These are phyloP conservation scores for Leucophenga maculata DNA, from an alignment of 2,888 invertebrate species.

Conservation along the genomic window DNA sequence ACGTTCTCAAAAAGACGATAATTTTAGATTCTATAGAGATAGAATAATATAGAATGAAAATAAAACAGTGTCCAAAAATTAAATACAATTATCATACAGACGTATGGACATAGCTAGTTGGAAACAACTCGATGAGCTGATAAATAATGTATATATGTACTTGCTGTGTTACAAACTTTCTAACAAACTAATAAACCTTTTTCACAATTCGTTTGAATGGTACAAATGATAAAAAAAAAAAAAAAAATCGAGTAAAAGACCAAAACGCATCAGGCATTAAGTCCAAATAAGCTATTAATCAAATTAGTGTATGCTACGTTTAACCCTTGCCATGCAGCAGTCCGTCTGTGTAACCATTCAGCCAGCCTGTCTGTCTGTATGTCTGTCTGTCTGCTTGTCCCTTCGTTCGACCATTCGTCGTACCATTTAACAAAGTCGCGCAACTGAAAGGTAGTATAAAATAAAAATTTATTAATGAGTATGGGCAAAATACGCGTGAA, in stretches of 20 bases:
- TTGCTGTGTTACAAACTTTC: too few relatives aligned
- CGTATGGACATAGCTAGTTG: too few relatives aligned
- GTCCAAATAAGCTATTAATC: constrained; percentile 32
- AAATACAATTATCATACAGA: too few relatives aligned
- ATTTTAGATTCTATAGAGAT: too few relatives aligned
- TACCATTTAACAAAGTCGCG: not conserved
- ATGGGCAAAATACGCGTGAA: constrained; percentile 19
- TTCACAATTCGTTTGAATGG: too few relatives aligned
- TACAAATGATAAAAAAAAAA: not conserved
- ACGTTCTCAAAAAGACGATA: too few relatives aligned
- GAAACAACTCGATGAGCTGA: too few relatives aligned
- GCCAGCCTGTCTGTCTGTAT: not conserved
- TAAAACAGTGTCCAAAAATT: too few relatives aligned
- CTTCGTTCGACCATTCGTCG: not conserved
- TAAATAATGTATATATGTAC: too few relatives aligned
- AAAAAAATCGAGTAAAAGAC: not conserved
- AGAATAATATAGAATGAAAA: too few relatives aligned
- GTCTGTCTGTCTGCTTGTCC: not conserved
- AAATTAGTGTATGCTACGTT: constrained; percentile 27
- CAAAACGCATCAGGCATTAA: constrained; percentile 27
- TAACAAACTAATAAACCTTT: too few relatives aligned
- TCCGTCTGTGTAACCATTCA: not conserved
- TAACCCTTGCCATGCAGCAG: constrained; percentile 14
- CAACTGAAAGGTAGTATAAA: not conserved
- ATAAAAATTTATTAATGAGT: constrained; percentile 25